Evolutionary conservation across 2,113 vertebrate species (phyloP).

Genomic region (Corvus moneduloides): DNA sequence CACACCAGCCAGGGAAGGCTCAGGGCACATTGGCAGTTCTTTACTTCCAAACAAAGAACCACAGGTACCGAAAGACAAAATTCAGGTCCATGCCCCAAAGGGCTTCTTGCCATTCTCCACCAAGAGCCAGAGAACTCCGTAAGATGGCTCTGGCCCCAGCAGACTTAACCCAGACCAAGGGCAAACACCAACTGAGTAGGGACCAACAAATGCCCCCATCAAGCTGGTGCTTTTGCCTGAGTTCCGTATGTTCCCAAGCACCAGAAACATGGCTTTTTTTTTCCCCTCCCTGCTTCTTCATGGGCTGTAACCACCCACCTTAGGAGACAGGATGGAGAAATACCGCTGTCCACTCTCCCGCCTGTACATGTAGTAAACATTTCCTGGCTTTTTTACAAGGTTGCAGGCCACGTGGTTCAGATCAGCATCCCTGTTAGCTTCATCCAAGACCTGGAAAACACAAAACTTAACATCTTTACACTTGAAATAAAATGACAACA

Average conservation of each 20-base stretch:
- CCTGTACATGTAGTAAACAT: slow-evolving; percentile 88
- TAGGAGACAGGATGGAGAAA: slow-evolving; percentile 94
- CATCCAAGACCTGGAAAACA: slow-evolving; percentile 85
- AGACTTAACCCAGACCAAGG: not conserved
- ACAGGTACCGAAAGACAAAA: not conserved
- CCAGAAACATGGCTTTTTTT: not conserved
- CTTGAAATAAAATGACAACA: not conserved
- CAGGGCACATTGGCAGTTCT: fast-evolving
- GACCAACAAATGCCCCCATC: not conserved
- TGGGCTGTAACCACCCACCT: slow-evolving; percentile 69
- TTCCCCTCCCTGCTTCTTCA: not conserved
- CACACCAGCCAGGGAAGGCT: not conserved
- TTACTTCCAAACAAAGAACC: not conserved
- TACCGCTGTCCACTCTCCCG: slow-evolving; percentile 89
- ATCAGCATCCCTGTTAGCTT: slow-evolving; percentile 89
- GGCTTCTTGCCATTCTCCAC: not conserved
- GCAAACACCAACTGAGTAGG: not conserved
- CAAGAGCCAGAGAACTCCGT: not conserved
- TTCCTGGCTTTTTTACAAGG: slow-evolving; percentile 94
- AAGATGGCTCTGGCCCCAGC: not conserved
- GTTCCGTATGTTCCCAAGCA: not conserved
- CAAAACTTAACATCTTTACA: not conserved
- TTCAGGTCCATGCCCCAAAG: not conserved
- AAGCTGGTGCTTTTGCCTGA: not conserved
- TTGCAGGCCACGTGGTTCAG: slow-evolving; percentile 93